Conservation (phyloP, 2,888 invertebrate genomes). For the Lydus trimaculatus region DNA sequence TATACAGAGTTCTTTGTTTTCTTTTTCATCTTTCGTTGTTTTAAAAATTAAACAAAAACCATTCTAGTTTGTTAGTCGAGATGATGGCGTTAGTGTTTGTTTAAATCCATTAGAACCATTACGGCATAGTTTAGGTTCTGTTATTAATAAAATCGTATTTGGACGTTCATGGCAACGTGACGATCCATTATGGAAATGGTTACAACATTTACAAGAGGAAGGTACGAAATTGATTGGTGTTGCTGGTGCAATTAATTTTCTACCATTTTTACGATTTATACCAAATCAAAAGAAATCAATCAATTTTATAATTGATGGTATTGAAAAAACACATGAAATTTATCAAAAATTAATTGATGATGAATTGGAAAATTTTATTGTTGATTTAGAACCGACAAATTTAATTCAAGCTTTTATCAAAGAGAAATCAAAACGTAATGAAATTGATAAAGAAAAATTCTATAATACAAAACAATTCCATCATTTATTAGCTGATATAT, state of each 20-base stretch:
- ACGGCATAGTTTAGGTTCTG: constrained; percentile 78
- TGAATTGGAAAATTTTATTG: constrained; percentile 41
- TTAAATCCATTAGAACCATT: constrained; percentile 66
- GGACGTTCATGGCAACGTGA: constrained; percentile 74
- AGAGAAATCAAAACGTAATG: constrained; percentile 65
- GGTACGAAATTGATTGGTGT: constrained; percentile 85
- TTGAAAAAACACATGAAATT: constrained; percentile 74
- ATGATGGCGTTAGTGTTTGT: constrained; percentile 21
- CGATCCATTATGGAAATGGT: constrained; percentile 79
- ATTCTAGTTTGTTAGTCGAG: constrained; percentile 36
- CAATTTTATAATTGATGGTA: constrained; percentile 71
- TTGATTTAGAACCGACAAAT: constrained; percentile 39
- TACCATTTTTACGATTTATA: constrained; percentile 77
- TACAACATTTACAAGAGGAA: constrained; percentile 81
- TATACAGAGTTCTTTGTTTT: constrained; percentile 29
- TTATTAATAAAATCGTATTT: constrained; percentile 79
- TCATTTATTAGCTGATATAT: constrained; percentile 81
- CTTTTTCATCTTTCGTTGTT: too few relatives aligned
- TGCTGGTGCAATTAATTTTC: constrained; percentile 83
- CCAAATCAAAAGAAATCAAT: constrained; percentile 72
- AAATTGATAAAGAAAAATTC: constrained; percentile 61
- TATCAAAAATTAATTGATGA: constrained; percentile 74
- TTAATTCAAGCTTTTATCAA: constrained; percentile 71
- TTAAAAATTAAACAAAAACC: not conserved
- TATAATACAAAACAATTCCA: constrained; percentile 74